Percentiles rank a stretch among this genome's conserved stretches.
These are phyloP conservation scores for Heliconius nattereri DNA, from an alignment of 1,140 invertebrate species.

Conservation along the genomic window DNA sequence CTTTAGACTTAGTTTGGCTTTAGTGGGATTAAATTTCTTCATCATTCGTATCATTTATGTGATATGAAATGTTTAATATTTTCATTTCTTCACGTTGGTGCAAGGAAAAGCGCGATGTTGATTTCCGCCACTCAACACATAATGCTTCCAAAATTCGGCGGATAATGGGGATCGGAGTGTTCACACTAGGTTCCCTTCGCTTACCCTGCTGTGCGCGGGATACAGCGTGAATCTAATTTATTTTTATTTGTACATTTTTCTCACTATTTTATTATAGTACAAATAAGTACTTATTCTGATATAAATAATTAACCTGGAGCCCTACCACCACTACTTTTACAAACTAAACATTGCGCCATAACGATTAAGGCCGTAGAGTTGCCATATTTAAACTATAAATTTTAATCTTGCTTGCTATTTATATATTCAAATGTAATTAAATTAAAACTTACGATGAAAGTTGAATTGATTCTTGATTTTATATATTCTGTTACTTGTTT, in stretches of 20 bases:
- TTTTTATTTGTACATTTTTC: background rate
- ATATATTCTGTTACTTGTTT: constrained; percentile 1
- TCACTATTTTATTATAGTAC: background rate
- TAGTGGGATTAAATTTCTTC: too few relatives aligned
- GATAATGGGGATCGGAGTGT: too few relatives aligned
- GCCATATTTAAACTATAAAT: background rate
- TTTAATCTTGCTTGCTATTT: background rate
- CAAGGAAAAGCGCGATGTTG: too few relatives aligned
- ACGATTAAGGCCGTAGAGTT: constrained; percentile 19
- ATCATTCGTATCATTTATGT: too few relatives aligned
- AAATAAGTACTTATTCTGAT: background rate
- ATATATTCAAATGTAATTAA: constrained; percentile 14
- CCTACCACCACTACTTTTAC: background rate
- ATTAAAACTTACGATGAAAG: constrained; percentile 3
- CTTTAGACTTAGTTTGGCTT: too few relatives aligned
- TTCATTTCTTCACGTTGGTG: too few relatives aligned
- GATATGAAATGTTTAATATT: too few relatives aligned
- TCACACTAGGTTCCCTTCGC: too few relatives aligned
- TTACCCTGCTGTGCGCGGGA: too few relatives aligned
- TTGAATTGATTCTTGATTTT: background rate
- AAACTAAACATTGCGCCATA: constrained; percentile 11
- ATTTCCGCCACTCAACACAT: too few relatives aligned
- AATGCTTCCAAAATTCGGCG: too few relatives aligned
- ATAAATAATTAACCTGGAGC: background rate
- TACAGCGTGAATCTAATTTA: background rate